Percentiles rank a stretch among this genome's conserved stretches.
Conservation (phyloP, 1,140 invertebrate genomes). For the Solenopsis invicta region DNA sequence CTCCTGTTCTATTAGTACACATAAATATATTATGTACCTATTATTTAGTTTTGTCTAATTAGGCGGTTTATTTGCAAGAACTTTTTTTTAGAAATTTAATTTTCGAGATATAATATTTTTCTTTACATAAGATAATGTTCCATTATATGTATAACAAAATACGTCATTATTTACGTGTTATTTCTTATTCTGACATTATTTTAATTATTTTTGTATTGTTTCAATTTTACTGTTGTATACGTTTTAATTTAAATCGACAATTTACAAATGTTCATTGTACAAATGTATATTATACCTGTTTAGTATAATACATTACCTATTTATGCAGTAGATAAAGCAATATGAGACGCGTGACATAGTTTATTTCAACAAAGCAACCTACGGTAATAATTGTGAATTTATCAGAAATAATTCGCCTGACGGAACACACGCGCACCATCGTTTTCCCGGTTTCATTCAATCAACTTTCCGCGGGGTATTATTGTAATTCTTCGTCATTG, state of each 20-base stretch:
- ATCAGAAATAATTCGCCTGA: constrained; percentile 41
- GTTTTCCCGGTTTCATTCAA: constrained; percentile 45
- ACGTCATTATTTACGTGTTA: not conserved
- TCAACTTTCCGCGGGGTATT: constrained; percentile 34
- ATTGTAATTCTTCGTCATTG: constrained; percentile 57
- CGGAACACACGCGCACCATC: not conserved
- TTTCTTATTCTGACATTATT: not conserved
- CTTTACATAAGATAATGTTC: not conserved
- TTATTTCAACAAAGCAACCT: constrained; percentile 10
- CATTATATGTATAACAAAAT: not conserved
- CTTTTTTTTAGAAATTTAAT: not conserved
- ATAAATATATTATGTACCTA: not conserved
- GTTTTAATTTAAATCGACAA: not conserved
- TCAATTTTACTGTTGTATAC: not conserved
- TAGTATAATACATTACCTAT: not conserved
- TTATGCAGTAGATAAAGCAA: constrained; percentile 1
- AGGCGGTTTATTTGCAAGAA: not conserved
- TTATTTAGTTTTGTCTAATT: not conserved
- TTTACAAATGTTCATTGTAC: not conserved
- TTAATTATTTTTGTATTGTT: not conserved
- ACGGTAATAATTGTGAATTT: constrained; percentile 35
- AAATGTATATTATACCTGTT: not conserved
- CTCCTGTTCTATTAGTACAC: not conserved
- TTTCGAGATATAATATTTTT: not conserved
- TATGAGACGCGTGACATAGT: not conserved